These are phyloP conservation scores for Acleris holmiana DNA, from an alignment of 2,888 invertebrate species.

Conservation along the genomic window DNA sequence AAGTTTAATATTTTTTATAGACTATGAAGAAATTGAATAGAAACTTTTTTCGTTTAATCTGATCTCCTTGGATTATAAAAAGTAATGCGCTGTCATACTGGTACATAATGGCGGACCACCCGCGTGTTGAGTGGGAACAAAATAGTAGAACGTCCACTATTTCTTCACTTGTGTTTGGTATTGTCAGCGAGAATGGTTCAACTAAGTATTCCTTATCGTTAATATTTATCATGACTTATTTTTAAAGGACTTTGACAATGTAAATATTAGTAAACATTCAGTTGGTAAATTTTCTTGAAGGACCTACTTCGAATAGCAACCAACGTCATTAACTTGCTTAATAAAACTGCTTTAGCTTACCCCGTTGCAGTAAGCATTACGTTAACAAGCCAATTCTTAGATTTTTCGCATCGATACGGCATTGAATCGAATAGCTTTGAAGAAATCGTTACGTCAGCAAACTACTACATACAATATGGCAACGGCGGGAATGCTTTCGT, in stretches of 20 bases:
- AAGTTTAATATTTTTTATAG: constrained; percentile 4
- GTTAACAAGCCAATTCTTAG: constrained; percentile 23
- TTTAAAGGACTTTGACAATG: no score
- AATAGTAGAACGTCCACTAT: neutral
- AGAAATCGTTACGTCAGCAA: constrained; percentile 71
- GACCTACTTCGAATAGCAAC: no score
- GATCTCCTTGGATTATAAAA: constrained; percentile 22
- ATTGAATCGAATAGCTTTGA: constrained; percentile 60
- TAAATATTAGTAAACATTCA: no score
- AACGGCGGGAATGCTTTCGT: constrained; percentile 47
- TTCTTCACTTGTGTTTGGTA: neutral
- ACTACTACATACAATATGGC: constrained; percentile 53
- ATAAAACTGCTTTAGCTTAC: no score
- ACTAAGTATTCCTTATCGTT: no score
- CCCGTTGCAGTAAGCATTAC: neutral
- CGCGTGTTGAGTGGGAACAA: constrained; percentile 4
- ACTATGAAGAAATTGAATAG: constrained; percentile 3
- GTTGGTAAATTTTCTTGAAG: no score
- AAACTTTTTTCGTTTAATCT: constrained; percentile 14
- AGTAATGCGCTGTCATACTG: constrained; percentile 15
- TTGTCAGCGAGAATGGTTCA: neutral
- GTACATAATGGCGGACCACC: constrained; percentile 25
- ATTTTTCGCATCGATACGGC: constrained; percentile 41
- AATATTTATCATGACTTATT: no score
- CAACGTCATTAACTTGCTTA: no score